Evolutionary conservation across 2,797 vertebrate genomes (phyloP).

Genomic region (Tauraco hartlaubi): DNA sequence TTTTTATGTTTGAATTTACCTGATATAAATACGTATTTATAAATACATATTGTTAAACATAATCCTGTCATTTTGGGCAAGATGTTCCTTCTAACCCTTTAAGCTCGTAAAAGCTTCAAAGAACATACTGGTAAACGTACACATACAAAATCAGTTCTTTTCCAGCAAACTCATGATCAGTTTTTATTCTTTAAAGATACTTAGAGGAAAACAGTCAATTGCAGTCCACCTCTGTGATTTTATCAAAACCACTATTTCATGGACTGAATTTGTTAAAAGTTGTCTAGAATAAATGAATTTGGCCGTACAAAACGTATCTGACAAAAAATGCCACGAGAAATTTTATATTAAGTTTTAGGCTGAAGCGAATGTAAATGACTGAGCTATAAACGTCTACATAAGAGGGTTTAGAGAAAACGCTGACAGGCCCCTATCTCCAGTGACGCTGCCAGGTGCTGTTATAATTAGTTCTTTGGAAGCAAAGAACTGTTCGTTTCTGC

Average conservation of each 20-base stretch:
- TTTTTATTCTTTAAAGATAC: not conserved
- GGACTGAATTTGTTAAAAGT: not conserved
- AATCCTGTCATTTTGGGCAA: not conserved
- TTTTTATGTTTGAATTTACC: not conserved
- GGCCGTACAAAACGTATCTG: not conserved
- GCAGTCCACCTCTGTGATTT: not conserved
- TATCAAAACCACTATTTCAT: not conserved
- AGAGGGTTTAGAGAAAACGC: conserved; percentile 27
- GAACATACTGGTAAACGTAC: not conserved
- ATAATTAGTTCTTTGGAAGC: conserved; percentile 47
- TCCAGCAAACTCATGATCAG: not conserved
- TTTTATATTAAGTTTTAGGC: not conserved
- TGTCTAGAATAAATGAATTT: not conserved
- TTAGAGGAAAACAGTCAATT: not conserved
- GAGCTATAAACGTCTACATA: not conserved
- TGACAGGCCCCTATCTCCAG: conserved; percentile 1
- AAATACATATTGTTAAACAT: not conserved
- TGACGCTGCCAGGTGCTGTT: conserved; percentile 44
- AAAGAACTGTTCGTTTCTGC: conserved; percentile 11
- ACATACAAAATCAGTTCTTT: not conserved
- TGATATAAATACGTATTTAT: not conserved
- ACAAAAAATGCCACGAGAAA: not conserved
- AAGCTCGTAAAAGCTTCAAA: not conserved
- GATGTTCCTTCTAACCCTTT: not conserved
- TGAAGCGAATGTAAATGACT: not conserved